Conservation (phyloP, 2,113 vertebrate genomes). For the Camarhynchus parvulus region DNA sequence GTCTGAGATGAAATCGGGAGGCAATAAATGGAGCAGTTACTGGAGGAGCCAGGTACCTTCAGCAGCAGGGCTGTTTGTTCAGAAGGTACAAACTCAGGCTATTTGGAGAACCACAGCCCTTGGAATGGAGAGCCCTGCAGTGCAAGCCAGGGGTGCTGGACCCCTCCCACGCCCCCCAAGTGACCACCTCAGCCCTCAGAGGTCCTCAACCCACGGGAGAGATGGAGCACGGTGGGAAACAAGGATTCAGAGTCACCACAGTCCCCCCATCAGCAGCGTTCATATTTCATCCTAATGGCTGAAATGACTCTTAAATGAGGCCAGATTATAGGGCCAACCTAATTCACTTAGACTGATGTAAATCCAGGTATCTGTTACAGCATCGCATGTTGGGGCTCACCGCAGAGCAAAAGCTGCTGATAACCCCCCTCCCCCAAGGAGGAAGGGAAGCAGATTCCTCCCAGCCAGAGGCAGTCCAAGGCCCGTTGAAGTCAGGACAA, state of each 20-base stretch:
- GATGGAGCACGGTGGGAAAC: not conserved
- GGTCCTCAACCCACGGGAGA: not conserved
- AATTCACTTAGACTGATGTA: slow-evolving; percentile 59
- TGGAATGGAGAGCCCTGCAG: slow-evolving; percentile 12
- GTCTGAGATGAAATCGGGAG: not conserved
- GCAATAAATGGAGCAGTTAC: not conserved
- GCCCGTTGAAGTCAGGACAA: not conserved
- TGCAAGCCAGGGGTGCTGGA: slow-evolving; percentile 1
- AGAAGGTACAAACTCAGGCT: not conserved
- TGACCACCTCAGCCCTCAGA: not conserved
- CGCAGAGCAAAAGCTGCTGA: slow-evolving; percentile 5
- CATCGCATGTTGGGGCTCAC: not conserved
- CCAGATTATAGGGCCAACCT: slow-evolving; percentile 38
- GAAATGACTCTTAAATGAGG: slow-evolving; percentile 34
- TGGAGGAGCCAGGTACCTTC: not conserved
- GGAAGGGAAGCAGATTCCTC: not conserved
- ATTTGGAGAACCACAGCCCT: not conserved
- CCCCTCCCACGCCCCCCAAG: not conserved
- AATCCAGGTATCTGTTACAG: slow-evolving; percentile 58
- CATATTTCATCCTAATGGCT: slow-evolving; percentile 37
- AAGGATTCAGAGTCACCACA: not conserved
- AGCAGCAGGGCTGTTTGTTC: not conserved
- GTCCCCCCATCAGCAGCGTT: not conserved
- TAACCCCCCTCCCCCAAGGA: not conserved
- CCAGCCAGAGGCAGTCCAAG: not conserved